Base-by-base conservation (phyloP, 2,113 vertebrate species). In the Agapornis roseicollis region DNA sequence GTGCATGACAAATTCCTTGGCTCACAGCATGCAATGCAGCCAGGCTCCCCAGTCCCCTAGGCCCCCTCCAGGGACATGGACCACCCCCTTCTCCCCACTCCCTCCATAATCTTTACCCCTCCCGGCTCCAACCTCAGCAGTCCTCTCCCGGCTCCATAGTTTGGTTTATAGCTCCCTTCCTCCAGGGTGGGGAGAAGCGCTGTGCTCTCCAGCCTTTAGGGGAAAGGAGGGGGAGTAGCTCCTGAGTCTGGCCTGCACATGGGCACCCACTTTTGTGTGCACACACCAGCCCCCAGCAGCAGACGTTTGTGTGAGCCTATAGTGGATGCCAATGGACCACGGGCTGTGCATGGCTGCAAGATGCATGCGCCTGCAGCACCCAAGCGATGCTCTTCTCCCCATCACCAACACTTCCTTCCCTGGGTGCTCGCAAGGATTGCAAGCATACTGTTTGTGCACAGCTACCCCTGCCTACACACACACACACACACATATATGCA, bases 1-100 rank as follows among this genome's bases (percentile, higher is more conserved):
- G 44, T 58, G 49, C 76, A 78, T 80, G 55, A 91, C 91, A 96
- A 95, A 95, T 87, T 76, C 81, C 81, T 95, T 95, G 94, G 85
- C 93, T 94, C 11, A 1, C 64, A 76, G 63, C 28, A 25, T 81
- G 70, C 85, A 90, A 90, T 97, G 96, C 95, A 97, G 89, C 85
- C 78, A 66, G 66, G 61, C 47, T 89, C 41, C 80, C 39, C 73
- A 27, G 42, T 65, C 29, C 77, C 66, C 35, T 58, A 76, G 42
- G 20, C 42, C 29, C 52, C 35, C 23, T 60, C 39, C 37, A 37
- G 68, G 52, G 73, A 20, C 65, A 41, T 1, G 13, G 46, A 25
- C 24, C 6, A 3, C 35, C 19, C 11, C 22, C 13, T 22, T 33
- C 35, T 53, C 47, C 79, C 46, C 13, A 2, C 13, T 44, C 56